Conservation (phyloP, 2,113 vertebrate genomes). For the Clarias magur region DNA sequence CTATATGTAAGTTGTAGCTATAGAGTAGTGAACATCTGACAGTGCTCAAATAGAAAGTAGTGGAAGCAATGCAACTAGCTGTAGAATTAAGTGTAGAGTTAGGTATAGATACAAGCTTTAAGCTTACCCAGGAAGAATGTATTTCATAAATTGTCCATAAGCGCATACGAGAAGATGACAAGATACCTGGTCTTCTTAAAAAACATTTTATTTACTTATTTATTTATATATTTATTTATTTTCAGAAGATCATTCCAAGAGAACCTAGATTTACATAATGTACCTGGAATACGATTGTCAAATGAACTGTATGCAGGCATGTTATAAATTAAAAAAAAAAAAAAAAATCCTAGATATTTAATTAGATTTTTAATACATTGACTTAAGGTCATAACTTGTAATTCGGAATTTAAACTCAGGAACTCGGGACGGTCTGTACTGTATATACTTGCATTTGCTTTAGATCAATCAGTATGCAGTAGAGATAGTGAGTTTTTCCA, state of each 20-base stretch:
- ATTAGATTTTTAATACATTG: not conserved
- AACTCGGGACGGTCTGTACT: not conserved
- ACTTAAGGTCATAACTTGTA: not conserved
- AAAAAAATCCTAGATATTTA: not conserved
- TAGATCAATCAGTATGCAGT: not conserved
- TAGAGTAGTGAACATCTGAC: not conserved
- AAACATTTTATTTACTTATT: not conserved
- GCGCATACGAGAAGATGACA: no score
- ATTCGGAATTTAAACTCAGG: not conserved
- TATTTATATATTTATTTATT: no score
- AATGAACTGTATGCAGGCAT: not conserved
- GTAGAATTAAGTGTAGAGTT: slow-evolving; percentile 16
- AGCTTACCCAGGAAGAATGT: not conserved
- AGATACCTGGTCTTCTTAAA: not conserved
- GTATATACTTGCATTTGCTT: not conserved
- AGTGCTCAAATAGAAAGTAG: not conserved
- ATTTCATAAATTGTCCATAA: not conserved
- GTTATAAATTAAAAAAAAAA: not conserved
- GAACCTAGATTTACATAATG: not conserved
- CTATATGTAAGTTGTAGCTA: slow-evolving; percentile 80
- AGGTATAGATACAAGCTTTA: not conserved
- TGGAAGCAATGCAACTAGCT: not conserved
- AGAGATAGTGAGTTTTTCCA: not conserved
- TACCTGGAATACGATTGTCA: not conserved
- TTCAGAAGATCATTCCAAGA: not conserved